Conservation (phyloP, 2,113 vertebrate species). For the Nipponia nippon region DNA sequence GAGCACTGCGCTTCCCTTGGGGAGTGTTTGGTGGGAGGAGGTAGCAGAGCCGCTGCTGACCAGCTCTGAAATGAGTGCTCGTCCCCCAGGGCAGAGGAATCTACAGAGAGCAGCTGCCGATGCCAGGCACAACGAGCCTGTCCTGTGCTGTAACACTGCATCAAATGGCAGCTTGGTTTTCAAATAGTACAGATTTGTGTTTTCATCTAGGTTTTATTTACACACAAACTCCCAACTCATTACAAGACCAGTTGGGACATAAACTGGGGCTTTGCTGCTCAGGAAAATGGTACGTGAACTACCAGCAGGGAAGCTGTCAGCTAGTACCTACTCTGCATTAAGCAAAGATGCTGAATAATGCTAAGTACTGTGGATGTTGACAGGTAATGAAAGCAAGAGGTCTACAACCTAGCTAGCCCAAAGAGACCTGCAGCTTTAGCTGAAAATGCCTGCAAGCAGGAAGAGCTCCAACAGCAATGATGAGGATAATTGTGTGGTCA, state of each 20-base stretch:
- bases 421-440: background rate
- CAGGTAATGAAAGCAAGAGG: background rate
- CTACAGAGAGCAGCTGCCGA: background rate
- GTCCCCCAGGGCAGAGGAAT: background rate
- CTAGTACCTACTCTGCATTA: background rate
- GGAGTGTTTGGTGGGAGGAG: background rate
- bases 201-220: background rate
- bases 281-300: background rate
- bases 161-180: background rate
- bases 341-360: background rate
- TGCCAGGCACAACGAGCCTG: rapidly evolving
- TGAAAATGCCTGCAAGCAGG: background rate
- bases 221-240: rapidly evolving
- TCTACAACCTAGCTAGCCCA: background rate
- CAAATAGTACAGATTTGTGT: background rate
- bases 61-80: background rate
- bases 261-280: background rate
- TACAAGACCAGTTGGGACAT: background rate
- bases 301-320: background rate
- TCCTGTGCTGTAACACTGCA: background rate
- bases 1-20: rapidly evolving
- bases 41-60: background rate
- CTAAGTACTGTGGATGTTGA: background rate
- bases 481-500: background rate
- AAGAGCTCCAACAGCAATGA: background rate